Evolutionary conservation across 2,888 invertebrate species (phyloP).

Genomic region (Antheraea yamamai): DNA sequence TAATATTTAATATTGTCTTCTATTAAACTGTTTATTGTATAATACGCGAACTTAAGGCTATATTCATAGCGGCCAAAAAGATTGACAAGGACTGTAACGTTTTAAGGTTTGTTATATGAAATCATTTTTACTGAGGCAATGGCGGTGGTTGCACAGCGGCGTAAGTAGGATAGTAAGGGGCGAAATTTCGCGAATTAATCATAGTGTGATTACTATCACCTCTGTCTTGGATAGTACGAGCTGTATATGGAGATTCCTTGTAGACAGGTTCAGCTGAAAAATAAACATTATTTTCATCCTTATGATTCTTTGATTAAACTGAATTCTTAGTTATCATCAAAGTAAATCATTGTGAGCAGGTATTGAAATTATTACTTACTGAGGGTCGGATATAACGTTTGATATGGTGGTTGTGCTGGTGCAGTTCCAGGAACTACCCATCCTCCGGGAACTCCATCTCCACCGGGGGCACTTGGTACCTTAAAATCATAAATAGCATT

Average conservation of each 20-base stretch:
- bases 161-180: slow-evolving; percentile 84
- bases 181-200: slow-evolving; percentile 76
- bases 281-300: background rate
- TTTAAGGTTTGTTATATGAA: background rate
- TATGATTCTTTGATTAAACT: background rate
- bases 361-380: slow-evolving; percentile 50
- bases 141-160: slow-evolving; percentile 82
- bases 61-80: background rate
- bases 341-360: background rate
- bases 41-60: background rate
- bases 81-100: background rate
- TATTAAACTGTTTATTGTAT: background rate
- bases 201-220: slow-evolving; percentile 83
- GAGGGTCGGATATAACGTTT: slow-evolving; percentile 69
- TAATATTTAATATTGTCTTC: too few relatives aligned
- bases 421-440: slow-evolving; percentile 61
- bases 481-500: slow-evolving; percentile 26
- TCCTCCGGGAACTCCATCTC: slow-evolving; percentile 55
- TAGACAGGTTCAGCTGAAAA: slow-evolving; percentile 84
- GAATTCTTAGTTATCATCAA: too few relatives aligned
- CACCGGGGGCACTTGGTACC: slow-evolving; percentile 47
- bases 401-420: slow-evolving; percentile 61
- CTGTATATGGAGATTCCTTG: slow-evolving; percentile 83
- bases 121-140: slow-evolving; percentile 56
- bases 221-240: slow-evolving; percentile 83